These are phyloP conservation scores for Mormyrus lacerda DNA, from an alignment of 2,113 vertebrate species.

Conservation along the genomic window DNA sequence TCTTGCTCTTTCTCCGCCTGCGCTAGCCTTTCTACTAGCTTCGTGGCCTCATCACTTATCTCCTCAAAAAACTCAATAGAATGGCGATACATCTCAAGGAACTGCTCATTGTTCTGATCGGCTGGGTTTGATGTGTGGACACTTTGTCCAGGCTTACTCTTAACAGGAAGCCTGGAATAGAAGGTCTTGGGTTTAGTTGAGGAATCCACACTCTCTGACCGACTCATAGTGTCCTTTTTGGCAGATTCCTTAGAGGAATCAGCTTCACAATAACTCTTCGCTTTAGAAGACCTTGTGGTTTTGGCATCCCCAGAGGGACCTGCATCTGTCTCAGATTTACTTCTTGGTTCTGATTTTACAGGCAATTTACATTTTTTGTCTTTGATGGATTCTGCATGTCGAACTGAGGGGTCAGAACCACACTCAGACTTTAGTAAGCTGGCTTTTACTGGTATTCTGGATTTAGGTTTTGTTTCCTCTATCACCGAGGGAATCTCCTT, in stretches of 20 bases:
- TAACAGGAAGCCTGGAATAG: constrained; percentile 80
- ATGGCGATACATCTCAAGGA: constrained; percentile 72
- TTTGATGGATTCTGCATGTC: constrained; percentile 50
- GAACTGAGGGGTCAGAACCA: constrained; percentile 39
- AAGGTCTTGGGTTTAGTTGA: constrained; percentile 71
- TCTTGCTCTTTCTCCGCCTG: constrained; percentile 83
- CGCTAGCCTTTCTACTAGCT: constrained; percentile 83
- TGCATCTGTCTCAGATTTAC: constrained; percentile 84
- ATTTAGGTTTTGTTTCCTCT: constrained; percentile 73
- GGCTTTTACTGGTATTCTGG: constrained; percentile 81
- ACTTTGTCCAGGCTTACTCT: constrained; percentile 62
- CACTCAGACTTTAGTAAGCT: constrained; percentile 58
- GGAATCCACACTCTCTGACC: constrained; percentile 69
- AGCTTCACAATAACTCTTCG: constrained; percentile 74
- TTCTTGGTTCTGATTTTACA: constrained; percentile 64
- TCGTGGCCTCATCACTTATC: constrained; percentile 91
- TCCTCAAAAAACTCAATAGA: constrained; percentile 90
- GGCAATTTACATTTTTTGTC: constrained; percentile 52
- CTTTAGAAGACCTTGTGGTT: constrained; percentile 67
- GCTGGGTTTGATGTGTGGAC: constrained; percentile 56
- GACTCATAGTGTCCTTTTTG: constrained; percentile 61
- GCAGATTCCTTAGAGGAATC: constrained; percentile 58
- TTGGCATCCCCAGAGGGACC: constrained; percentile 59
- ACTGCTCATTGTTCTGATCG: constrained; percentile 71
- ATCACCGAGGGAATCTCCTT: constrained; percentile 55